Evolutionary conservation across 1,140 invertebrate species (phyloP).

Genomic region (Chironomus striatipennis): DNA sequence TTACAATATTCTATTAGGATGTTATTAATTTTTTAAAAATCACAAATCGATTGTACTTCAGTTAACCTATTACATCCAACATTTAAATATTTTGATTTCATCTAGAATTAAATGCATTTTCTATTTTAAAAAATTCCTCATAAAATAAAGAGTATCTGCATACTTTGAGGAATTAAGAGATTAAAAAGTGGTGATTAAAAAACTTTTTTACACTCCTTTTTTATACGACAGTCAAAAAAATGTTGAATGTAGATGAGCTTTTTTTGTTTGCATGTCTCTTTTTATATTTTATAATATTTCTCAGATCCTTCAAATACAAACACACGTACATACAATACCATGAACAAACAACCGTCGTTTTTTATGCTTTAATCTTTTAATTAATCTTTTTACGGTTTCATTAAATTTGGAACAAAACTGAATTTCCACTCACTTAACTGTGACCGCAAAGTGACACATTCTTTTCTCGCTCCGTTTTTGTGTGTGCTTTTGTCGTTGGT

Average conservation of each 20-base stretch:
- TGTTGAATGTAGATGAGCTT: background rate
- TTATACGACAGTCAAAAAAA: background rate
- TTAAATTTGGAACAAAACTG: background rate
- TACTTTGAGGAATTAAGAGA: background rate
- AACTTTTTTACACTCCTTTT: constrained; percentile 13
- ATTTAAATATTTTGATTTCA: background rate
- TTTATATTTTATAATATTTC: background rate
- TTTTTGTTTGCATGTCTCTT: background rate
- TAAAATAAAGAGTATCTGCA: background rate
- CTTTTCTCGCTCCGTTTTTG: background rate
- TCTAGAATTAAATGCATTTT: background rate
- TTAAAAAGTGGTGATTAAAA: background rate
- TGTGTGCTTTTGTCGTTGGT: background rate
- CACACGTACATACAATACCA: no score
- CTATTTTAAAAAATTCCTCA: background rate
- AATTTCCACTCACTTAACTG: constrained; percentile 5
- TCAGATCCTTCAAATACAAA: background rate
- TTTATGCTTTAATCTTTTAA: constrained; percentile 17
- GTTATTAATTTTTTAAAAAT: background rate
- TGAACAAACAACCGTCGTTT: constrained; percentile 4
- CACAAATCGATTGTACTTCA: no score
- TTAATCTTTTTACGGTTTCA: constrained; percentile 20
- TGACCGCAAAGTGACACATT: background rate
- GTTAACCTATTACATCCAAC: background rate
- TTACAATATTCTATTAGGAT: no score